These are phyloP conservation scores for Thaleichthys pacificus DNA, from an alignment of 2,797 vertebrate species.

Conservation along the genomic window DNA sequence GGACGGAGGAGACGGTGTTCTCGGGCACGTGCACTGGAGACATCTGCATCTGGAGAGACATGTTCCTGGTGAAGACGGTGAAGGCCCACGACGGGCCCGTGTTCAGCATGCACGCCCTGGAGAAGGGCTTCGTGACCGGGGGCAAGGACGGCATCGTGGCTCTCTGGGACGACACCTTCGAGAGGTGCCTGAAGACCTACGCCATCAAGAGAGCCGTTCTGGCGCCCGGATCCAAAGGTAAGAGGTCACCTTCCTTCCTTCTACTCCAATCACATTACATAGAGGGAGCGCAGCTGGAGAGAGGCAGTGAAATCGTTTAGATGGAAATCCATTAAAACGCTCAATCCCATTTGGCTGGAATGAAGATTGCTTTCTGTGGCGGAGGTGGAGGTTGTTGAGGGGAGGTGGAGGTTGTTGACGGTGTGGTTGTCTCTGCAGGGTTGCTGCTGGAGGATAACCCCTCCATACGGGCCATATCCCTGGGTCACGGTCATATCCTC, in stretches of 20 bases:
- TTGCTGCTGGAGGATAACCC: slow-evolving; percentile 98
- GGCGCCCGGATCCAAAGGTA: slow-evolving; percentile 98
- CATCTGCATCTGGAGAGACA: slow-evolving; percentile 97
- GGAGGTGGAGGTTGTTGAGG: slow-evolving; percentile 6
- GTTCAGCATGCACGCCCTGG: slow-evolving; percentile 96
- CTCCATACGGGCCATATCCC: slow-evolving; percentile 98
- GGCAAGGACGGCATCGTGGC: slow-evolving; percentile 97
- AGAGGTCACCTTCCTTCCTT: slow-evolving; percentile 23
- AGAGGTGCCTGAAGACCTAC: slow-evolving; percentile 98
- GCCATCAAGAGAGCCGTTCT: slow-evolving; percentile 95
- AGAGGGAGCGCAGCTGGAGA: background rate
- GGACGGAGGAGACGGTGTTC: slow-evolving; percentile 97
- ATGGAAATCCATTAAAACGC: slow-evolving; percentile 39
- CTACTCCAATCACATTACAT: slow-evolving; percentile 10
- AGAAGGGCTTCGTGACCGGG: slow-evolving; percentile 99
- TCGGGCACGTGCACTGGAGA: slow-evolving; percentile 95
- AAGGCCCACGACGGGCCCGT: slow-evolving; percentile 98
- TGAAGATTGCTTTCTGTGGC: slow-evolving; percentile 19
- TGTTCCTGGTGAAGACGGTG: slow-evolving; percentile 95
- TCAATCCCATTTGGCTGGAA: slow-evolving; percentile 35
- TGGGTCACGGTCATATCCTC: slow-evolving; percentile 97
- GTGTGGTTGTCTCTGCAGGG: slow-evolving; percentile 72
- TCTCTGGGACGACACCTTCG: slow-evolving; percentile 97
- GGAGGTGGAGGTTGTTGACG: slow-evolving; percentile 25
- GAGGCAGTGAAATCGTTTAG: slow-evolving; percentile 10